Percentiles rank a stretch among this genome's conserved stretches.
Evolutionary conservation across 2,113 vertebrate genomes (phyloP).

Genomic region (Girardinichthys multiradiatus): DNA sequence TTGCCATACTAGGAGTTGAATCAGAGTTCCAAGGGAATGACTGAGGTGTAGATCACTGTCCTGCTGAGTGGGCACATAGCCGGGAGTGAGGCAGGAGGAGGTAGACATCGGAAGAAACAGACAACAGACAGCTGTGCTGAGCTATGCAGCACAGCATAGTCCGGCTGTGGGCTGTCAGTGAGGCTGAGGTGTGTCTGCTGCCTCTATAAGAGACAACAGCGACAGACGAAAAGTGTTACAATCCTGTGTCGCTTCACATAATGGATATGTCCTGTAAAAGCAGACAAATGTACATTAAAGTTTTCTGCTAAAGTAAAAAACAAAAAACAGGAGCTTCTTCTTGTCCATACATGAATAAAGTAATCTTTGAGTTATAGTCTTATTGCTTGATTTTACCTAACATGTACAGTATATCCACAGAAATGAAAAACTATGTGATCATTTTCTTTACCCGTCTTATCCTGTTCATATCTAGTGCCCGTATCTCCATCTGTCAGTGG

Average conservation of each 20-base stretch:
- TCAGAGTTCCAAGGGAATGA: constrained; percentile 61
- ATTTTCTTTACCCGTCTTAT: too few relatives aligned
- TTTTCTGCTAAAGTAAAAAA: neutral
- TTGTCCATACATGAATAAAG: neutral
- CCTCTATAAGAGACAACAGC: constrained; percentile 17
- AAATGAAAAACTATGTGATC: too few relatives aligned
- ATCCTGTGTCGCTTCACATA: neutral
- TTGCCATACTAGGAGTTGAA: constrained; percentile 41
- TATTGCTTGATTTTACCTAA: neutral
- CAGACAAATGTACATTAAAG: neutral
- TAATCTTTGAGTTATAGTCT: neutral
- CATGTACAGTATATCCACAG: too few relatives aligned
- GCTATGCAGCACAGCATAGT: constrained; percentile 63
- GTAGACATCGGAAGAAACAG: constrained; percentile 60
- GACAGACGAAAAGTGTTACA: constrained; percentile 11
- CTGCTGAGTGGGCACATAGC: constrained; percentile 69
- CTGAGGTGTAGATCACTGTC: constrained; percentile 63
- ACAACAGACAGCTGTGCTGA: constrained; percentile 79
- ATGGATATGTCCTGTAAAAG: neutral
- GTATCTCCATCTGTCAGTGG: too few relatives aligned
- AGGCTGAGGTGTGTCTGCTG: constrained; percentile 51
- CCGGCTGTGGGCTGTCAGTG: constrained; percentile 66
- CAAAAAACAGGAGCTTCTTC: neutral
- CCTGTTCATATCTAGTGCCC: too few relatives aligned
- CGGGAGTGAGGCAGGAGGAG: constrained; percentile 53